Evolutionary conservation across 2,797 vertebrate species (phyloP), one percentile per base, ranked within the genome.

Genomic region (Xyrichtys novacula): DNA sequence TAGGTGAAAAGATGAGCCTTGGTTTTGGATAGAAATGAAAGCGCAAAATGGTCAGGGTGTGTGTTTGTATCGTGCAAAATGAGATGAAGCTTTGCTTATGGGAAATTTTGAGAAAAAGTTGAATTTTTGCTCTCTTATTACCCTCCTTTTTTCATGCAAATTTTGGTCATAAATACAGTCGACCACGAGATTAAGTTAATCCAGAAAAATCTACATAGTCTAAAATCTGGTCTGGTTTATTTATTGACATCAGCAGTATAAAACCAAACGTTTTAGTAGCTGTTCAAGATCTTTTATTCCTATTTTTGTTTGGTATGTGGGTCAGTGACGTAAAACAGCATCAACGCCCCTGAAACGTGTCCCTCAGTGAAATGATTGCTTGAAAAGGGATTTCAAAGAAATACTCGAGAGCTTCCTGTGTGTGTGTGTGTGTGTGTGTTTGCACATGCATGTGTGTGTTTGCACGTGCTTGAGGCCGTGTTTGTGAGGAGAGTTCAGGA

Each of bases 401-500:
- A 50, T 62, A 59, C 53, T 44, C 28, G 65, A 78, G 65, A 66
- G 56, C 40, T 70, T 25, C 16, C 42, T 3, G 22, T 15, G 29
- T 0, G 0, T 23, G 31, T 49, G n/a, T n/a, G n/a, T n/a, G n/a
- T n/a, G n/a, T n/a, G n/a, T n/a, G n/a, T n/a, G n/a, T n/a, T n/a
- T n/a, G n/a, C n/a, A n/a, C n/a, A n/a, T n/a, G n/a, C n/a, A n/a
- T n/a, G n/a, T 3, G 22, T 15, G 29, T 0, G 0, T 23, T 32
- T 49, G 25, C 43, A 46, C 64, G 67, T 66, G 46, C 38, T 9
- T 15, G 44, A 80, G 39, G 77, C 12, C 1, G 48, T 40, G 74
- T 79, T 74, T 59, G 61, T 52, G 69, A 76, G 72, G 34, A 68
- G 62, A 61, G 71, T 80, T 86, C 72, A 82, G 71, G 74, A 52